Base-by-base conservation (phyloP, 1,140 invertebrate species). In the Leptopilina clavipes region DNA sequence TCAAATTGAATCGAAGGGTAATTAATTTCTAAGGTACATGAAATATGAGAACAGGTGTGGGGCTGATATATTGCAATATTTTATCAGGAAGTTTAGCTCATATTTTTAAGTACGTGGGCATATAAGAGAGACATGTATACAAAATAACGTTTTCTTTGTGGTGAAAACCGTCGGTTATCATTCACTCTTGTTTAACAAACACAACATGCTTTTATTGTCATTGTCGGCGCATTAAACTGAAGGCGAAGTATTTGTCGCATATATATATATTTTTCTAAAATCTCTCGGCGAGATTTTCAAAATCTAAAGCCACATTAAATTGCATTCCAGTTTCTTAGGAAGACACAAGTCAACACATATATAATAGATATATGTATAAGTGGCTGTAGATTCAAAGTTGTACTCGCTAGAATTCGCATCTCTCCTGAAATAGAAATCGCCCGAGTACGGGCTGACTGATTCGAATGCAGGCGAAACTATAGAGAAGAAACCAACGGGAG, bases 341-440 rank as follows among this genome's bases (percentile, higher is more conserved):
- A 59, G 22, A 59, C 19, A 59, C 37, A 40, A 40, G 10, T 12
- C 56, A n/a, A 19, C 19, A 14, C 25, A 31, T 6, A 31, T 31
- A 31, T 31, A 31, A n/a, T 31, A 31, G 1, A 31, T 40, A 40
- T 40, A 3, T 40, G 25, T 25, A 19, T 31, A 12, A 7, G 22
- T 25, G 19, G 19, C 56, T 25, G 56, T 65, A 25, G 19, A 65
- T 65, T 65, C 19, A 31, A 14, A 31, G 56, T 25, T 25, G 22
- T 22, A 65, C 56, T 65, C 19, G 19, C 56, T 65, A 22, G 56
- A 65, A 65, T 65, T 65, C 56, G 56, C 56, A 65, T 65, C 56
- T 65, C 56, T 65, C 56, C 56, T 65, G 56, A 65, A 65, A 65
- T 65, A 65, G 56, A 65, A 65, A 65, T 65, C 56, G 22, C 22